Conservation (phyloP, 2,797 vertebrate genomes). For the Halcyon chelicuti region DNA sequence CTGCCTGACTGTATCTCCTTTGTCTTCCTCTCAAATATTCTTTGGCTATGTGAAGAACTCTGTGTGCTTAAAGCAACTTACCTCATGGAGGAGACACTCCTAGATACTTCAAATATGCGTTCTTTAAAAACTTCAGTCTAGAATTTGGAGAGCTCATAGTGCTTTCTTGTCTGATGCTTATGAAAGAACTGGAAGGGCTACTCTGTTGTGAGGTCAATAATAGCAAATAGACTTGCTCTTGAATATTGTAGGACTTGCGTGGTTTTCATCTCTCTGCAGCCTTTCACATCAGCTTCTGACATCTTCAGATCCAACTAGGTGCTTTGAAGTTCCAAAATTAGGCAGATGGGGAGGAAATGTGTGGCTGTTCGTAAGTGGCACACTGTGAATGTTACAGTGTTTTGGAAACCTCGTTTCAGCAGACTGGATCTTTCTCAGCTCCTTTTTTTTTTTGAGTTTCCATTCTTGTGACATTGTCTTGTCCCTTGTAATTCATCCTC, state of each 20-base stretch:
- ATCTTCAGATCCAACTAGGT: background rate
- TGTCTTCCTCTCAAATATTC: background rate
- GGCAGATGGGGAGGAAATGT: background rate
- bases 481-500: background rate
- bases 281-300: background rate
- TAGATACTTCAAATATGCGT: fast-evolving
- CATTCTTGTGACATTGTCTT: conserved; percentile 2
- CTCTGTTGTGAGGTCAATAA: background rate
- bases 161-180: background rate
- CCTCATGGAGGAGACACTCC: background rate
- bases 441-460: background rate
- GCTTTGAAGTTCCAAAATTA: background rate
- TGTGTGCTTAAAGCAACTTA: background rate
- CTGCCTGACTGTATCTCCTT: background rate
- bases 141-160: background rate
- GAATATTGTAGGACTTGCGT: background rate
- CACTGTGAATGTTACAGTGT: background rate
- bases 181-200: background rate
- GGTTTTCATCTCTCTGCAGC: background rate
- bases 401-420: background rate
- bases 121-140: background rate
- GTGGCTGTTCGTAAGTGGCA: background rate
- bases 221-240: background rate
- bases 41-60: background rate
- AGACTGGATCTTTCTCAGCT: background rate